phyloP scores from a whole-genome alignment of 2,113 vertebrate species.

The Anolis carolinensis region DNA sequence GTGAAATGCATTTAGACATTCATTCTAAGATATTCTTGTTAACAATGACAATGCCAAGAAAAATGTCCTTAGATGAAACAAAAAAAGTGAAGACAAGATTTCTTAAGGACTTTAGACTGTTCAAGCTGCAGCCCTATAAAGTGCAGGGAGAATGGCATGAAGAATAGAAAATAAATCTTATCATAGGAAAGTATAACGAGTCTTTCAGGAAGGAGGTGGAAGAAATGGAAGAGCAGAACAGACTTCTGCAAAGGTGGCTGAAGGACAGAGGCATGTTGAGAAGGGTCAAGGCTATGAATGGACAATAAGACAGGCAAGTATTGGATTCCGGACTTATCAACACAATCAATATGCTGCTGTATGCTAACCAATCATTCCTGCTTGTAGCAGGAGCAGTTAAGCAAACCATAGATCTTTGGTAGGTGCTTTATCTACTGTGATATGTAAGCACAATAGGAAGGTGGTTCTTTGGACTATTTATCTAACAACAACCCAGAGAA shows the following conservation, averaged over 20 bases:
- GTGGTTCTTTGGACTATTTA: too few species aligned
- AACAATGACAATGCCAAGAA: constrained; percentile 1
- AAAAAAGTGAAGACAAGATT: background rate
- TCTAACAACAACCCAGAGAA: background rate
- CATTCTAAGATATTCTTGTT: background rate
- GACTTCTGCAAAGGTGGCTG: background rate
- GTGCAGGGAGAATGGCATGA: background rate
- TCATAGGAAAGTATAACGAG: background rate
- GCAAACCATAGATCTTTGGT: background rate
- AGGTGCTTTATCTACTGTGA: background rate
- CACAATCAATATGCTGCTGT: background rate
- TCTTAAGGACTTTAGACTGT: constrained; percentile 14
- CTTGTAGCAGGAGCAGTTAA: background rate
- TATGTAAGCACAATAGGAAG: background rate
- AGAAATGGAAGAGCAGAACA: background rate
- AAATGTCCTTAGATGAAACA: background rate
- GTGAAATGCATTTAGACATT: constrained; percentile 12
- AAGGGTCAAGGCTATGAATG: background rate
- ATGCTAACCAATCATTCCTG: background rate
- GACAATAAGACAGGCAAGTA: background rate
- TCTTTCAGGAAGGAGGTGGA: background rate
- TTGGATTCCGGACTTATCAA: background rate
- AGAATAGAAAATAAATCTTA: background rate
- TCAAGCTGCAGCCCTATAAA: background rate
- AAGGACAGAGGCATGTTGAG: background rate